A percentile compares a stretch with the other conserved stretches of the same genome.
Evolutionary conservation across 2,113 vertebrate species (phyloP).

Genomic region (Dromiciops gliroides): DNA sequence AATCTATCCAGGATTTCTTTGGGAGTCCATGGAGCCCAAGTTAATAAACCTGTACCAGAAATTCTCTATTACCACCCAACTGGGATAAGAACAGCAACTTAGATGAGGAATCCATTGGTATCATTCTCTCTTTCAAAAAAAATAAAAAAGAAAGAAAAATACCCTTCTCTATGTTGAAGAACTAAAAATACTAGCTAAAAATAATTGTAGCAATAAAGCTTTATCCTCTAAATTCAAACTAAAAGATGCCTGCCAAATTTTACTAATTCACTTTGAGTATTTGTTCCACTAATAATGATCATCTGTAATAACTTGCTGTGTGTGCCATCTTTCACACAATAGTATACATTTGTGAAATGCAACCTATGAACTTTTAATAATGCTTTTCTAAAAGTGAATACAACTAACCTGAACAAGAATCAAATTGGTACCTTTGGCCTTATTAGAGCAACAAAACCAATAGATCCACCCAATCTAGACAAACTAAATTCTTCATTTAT

Average conservation of each 20-base stretch:
- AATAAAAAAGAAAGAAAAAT: no score
- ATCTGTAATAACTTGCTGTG: not conserved
- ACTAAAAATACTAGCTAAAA: not conserved
- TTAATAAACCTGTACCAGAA: not conserved
- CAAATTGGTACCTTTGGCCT: not conserved
- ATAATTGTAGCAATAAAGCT: not conserved
- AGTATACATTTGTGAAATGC: not conserved
- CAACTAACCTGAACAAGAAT: not conserved
- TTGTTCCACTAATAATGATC: not conserved
- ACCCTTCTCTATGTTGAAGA: not conserved
- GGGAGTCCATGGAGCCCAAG: not conserved
- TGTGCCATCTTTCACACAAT: not conserved
- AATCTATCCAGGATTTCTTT: not conserved
- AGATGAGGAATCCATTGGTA: no score
- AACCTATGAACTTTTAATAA: not conserved
- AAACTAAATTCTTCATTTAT: not conserved
- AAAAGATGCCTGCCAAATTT: not conserved
- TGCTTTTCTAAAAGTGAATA: not conserved
- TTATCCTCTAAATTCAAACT: not conserved
- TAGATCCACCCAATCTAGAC: not conserved
- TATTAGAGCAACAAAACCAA: not conserved
- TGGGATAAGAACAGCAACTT: not conserved
- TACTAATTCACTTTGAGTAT: no score
- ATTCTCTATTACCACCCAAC: not conserved
- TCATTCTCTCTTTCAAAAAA: not conserved